These are phyloP conservation scores for Perodicticus potto DNA, from an alignment of 2,797 vertebrate species.

Conservation along the genomic window DNA sequence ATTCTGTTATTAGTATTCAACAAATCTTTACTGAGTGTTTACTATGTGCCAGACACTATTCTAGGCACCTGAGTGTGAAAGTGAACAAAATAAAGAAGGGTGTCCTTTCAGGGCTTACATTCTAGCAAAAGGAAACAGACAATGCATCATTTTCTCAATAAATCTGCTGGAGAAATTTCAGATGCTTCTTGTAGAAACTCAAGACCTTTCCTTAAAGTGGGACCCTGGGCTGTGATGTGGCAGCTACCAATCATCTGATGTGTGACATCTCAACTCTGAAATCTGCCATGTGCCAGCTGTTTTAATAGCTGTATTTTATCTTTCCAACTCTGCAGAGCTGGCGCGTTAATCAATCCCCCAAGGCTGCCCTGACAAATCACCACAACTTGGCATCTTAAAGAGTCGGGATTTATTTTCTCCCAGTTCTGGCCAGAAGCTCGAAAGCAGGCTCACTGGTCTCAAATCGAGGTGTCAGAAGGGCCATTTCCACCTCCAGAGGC, in stretches of 20 bases:
- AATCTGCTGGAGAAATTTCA: not conserved
- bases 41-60: not conserved
- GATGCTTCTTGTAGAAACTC: accelerated
- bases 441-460: not conserved
- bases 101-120: not conserved
- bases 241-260: accelerated
- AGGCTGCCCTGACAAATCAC: not conserved
- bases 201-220: not conserved
- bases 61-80: accelerated
- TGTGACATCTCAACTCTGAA: not conserved
- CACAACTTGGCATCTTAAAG: not conserved
- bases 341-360: accelerated
- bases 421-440: not conserved
- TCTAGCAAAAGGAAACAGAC: not conserved
- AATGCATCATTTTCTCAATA: not conserved
- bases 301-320: not conserved
- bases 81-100: not conserved
- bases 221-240: accelerated
- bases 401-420: not conserved
- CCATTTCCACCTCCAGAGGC: accelerated
- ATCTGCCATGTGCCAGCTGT: not conserved
- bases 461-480: not conserved
- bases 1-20: not conserved
- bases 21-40: not conserved
- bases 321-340: not conserved